Evolutionary conservation across 1,140 invertebrate genomes (phyloP).

Genomic region (Drosophila teissieri): DNA sequence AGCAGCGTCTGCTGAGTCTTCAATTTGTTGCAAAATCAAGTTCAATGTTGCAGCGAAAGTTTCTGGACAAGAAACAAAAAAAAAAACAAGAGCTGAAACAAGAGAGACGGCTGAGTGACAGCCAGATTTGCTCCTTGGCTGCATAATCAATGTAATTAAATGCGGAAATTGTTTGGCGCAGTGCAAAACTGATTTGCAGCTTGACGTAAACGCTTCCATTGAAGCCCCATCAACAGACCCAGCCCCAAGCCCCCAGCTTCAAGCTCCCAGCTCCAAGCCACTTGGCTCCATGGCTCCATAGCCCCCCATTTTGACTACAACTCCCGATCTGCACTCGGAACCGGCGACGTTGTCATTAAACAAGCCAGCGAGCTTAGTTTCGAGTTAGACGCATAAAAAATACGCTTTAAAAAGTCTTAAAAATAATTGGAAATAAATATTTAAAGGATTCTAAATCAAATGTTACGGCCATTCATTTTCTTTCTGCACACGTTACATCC

Average conservation of each 20-base stretch:
- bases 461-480: background rate
- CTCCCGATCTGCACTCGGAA: conserved; percentile 25
- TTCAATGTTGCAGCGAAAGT: conserved; percentile 51
- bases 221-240: conserved; percentile 31
- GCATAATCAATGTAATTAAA: conserved; percentile 76
- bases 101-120: conserved; percentile 7
- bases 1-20: background rate
- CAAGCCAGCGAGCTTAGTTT: conserved; percentile 1
- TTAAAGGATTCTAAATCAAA: no score
- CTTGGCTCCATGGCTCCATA: background rate
- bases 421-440: background rate
- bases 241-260: background rate
- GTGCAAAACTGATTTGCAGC: conserved; percentile 59
- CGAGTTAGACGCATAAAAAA: no score
- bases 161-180: conserved; percentile 68
- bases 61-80: background rate
- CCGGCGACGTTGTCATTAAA: conserved; percentile 49
- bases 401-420: conserved; percentile 8
- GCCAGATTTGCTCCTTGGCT: conserved; percentile 21
- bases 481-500: no score
- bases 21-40: conserved; percentile 61
- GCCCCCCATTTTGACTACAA: conserved; percentile 6
- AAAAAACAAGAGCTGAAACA: background rate
- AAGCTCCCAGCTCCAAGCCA: background rate
- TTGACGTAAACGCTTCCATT: conserved; percentile 54